A percentile compares a stretch with the other conserved stretches of the same genome.
These are phyloP conservation scores for Syrrhaptes paradoxus DNA, from an alignment of 2,113 vertebrate species.

Conservation along the genomic window DNA sequence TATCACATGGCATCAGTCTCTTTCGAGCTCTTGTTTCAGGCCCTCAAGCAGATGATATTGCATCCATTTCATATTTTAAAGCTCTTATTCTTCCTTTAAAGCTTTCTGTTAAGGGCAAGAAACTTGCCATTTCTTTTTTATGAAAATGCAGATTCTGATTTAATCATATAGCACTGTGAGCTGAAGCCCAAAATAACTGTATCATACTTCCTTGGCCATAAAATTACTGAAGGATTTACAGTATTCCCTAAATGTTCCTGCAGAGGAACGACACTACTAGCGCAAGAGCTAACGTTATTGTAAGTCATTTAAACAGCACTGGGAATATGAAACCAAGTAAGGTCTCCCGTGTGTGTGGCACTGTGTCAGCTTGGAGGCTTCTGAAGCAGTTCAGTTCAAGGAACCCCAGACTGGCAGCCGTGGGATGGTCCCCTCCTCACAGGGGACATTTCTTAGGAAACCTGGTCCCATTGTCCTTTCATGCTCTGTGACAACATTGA, in stretches of 20 bases:
- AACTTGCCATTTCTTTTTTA: neutral
- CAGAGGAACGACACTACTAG: neutral
- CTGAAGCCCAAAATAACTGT: neutral
- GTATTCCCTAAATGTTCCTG: neutral
- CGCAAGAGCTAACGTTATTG: neutral
- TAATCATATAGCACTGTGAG: neutral
- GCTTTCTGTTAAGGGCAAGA: neutral
- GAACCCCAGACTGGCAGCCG: neutral
- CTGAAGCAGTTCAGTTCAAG: neutral
- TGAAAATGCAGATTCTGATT: neutral
- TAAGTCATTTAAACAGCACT: neutral
- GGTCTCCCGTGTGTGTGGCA: rapidly evolving
- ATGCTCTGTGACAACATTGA: rapidly evolving
- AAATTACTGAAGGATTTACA: slow-evolving; percentile 21
- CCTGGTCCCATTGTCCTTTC: neutral
- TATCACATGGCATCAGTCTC: neutral
- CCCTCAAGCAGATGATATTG: neutral
- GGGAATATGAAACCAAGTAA: neutral
- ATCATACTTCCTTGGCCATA: neutral
- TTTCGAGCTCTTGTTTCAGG: neutral
- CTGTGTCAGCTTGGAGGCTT: neutral
- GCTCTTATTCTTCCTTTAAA: neutral
- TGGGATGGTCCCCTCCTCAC: neutral
- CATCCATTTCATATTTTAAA: neutral
- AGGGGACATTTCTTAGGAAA: rapidly evolving